phyloP scores from a whole-genome alignment of 2,797 vertebrate genomes.

The Pangasius mekongensis region DNA sequence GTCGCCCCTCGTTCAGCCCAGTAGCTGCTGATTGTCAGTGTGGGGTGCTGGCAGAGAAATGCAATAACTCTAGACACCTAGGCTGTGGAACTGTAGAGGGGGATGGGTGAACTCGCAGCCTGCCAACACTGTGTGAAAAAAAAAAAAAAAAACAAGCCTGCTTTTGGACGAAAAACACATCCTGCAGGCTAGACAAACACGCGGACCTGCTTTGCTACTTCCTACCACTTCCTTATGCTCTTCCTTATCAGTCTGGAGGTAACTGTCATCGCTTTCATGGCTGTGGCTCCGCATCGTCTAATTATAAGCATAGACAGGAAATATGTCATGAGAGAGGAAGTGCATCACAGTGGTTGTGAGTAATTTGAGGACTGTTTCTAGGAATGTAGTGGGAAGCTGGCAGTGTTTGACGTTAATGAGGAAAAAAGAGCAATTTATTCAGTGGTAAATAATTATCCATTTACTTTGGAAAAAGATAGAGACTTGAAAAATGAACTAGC shows the following conservation, averaged over 20 bases:
- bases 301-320: slow-evolving; percentile 47
- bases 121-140: slow-evolving; percentile 47
- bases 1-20: slow-evolving; percentile 57
- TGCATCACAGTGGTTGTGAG: slow-evolving; percentile 29
- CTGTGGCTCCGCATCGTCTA: slow-evolving; percentile 34
- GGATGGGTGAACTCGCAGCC: slow-evolving; percentile 58
- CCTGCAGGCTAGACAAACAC: slow-evolving; percentile 46
- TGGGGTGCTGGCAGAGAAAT: slow-evolving; percentile 69
- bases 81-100: slow-evolving; percentile 68
- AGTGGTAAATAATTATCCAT: slow-evolving; percentile 22
- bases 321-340: slow-evolving; percentile 47
- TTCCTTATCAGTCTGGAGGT: slow-evolving; percentile 28
- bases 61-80: slow-evolving; percentile 78
- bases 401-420: slow-evolving; percentile 11
- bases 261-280: slow-evolving; percentile 38
- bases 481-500: background rate
- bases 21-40: slow-evolving; percentile 61
- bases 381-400: slow-evolving; percentile 1
- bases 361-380: slow-evolving; percentile 24
- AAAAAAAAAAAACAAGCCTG: slow-evolving; percentile 39
- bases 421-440: slow-evolving; percentile 12
- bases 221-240: slow-evolving; percentile 32
- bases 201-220: slow-evolving; percentile 33
- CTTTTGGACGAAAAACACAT: slow-evolving; percentile 49
- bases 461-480: slow-evolving; percentile 18